Evolutionary conservation across 2,888 invertebrate genomes (phyloP).

Genomic region (Tipula helvola): DNA sequence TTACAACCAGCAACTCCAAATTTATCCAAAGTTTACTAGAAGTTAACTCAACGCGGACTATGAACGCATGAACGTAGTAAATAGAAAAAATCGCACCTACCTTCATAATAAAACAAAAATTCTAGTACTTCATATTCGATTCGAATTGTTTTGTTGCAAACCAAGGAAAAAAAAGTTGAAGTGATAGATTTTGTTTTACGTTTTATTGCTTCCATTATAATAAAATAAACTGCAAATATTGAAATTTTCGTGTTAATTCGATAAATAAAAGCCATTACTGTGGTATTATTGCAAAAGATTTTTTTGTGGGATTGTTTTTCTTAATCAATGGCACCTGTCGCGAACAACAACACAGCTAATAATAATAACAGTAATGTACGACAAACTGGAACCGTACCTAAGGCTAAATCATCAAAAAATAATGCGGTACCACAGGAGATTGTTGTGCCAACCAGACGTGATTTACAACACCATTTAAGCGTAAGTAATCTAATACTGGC

Average conservation of each 20-base stretch:
- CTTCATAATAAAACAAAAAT: background rate
- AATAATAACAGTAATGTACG: constrained; percentile 14
- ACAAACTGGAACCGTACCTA: constrained; percentile 55
- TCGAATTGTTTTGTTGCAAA: background rate
- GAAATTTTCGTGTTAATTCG: background rate
- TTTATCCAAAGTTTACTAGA: too few relatives aligned
- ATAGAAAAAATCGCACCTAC: background rate
- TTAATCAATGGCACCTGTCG: background rate
- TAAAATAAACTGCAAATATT: background rate
- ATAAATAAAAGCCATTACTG: background rate
- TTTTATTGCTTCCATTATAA: background rate
- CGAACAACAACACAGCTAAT: constrained; percentile 4
- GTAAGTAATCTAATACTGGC: constrained; percentile 27
- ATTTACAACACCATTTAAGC: constrained; percentile 38
- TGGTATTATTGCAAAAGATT: background rate
- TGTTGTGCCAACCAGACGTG: constrained; percentile 46
- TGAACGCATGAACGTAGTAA: too few relatives aligned
- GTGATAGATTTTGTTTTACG: background rate
- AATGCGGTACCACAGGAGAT: constrained; percentile 47
- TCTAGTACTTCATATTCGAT: background rate
- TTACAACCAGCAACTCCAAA: too few relatives aligned
- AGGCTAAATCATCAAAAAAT: constrained; percentile 47
- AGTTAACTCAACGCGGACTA: too few relatives aligned
- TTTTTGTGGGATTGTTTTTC: background rate
- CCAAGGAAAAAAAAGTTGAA: background rate